phyloP scores from a whole-genome alignment of 2,113 vertebrate species.

The Catharus minimus region DNA sequence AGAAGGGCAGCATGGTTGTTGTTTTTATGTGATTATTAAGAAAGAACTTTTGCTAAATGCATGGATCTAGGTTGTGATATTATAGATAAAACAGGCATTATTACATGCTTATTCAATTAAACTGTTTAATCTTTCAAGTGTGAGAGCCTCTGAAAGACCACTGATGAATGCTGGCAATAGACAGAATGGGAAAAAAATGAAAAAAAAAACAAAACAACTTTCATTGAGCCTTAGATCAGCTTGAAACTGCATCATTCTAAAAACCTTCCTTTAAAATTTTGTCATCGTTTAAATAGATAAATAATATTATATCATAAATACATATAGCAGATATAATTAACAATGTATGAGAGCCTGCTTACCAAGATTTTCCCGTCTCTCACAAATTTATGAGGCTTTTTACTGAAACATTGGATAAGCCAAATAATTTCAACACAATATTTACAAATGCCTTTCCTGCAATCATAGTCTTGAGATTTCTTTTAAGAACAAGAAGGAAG shows the following conservation, averaged over 20 bases:
- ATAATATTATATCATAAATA: not conserved
- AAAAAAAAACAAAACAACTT: no score
- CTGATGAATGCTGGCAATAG: not conserved
- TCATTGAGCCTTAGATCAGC: not conserved
- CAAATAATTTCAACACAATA: conserved; percentile 15
- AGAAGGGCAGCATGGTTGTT: not conserved
- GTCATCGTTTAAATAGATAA: not conserved
- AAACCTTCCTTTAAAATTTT: not conserved
- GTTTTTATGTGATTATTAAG: not conserved
- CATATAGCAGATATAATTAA: not conserved
- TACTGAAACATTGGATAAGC: not conserved
- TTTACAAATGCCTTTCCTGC: not conserved
- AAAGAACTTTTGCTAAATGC: not conserved
- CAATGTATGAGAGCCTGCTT: not conserved
- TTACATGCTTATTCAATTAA: not conserved
- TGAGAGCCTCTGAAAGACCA: not conserved
- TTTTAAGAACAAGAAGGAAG: not conserved
- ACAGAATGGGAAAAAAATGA: not conserved
- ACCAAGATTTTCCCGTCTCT: not conserved
- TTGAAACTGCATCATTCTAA: not conserved
- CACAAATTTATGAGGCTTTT: not conserved
- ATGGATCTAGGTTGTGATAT: not conserved
- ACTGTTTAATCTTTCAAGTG: not conserved
- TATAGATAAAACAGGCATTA: not conserved
- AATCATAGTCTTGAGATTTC: not conserved